These are phyloP conservation scores for Acrobeloides nanus DNA, from an alignment of 2,888 invertebrate genomes.

Conservation along the genomic window DNA sequence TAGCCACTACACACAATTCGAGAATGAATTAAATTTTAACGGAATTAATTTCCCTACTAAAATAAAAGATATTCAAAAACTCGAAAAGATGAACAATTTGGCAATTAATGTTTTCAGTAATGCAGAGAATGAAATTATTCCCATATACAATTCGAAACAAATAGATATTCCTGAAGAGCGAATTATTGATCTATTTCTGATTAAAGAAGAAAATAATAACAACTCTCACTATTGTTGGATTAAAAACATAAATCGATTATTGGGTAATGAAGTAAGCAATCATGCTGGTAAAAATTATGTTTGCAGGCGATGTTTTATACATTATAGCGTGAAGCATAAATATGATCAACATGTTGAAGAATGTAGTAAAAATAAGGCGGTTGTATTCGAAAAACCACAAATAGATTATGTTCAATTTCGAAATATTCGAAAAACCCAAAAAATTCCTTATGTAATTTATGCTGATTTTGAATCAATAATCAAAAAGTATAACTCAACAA, in stretches of 20 bases:
- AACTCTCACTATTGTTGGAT: conserved; percentile 24
- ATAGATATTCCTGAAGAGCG: conserved; percentile 12
- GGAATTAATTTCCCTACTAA: conserved; percentile 21
- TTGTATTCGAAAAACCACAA: conserved; percentile 15
- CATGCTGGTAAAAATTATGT: conserved; percentile 15
- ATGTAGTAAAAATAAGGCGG: conserved; percentile 24
- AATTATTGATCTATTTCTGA: conserved; percentile 23
- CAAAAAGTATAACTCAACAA: conserved; percentile 8
- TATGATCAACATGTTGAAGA: conserved; percentile 24
- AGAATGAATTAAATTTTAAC: conserved; percentile 24
- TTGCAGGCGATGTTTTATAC: conserved; percentile 21
- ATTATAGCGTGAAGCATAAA: conserved; percentile 15
- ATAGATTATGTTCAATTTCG: conserved; percentile 19
- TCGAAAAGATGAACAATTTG: conserved; percentile 28
- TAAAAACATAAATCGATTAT: conserved; percentile 20
- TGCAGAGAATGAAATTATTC: conserved; percentile 15
- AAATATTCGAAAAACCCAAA: conserved; percentile 26
- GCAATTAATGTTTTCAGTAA: conserved; percentile 22
- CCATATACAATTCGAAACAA: conserved; percentile 13
- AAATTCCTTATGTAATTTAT: conserved; percentile 24
- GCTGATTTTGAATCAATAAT: conserved; percentile 25
- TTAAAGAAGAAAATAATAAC: conserved; percentile 15
- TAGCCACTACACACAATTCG: conserved; percentile 16
- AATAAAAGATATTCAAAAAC: conserved; percentile 23
- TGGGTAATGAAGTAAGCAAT: conserved; percentile 13